phyloP scores from a whole-genome alignment of 2,888 invertebrate species.

The Melanchra persicariae region DNA sequence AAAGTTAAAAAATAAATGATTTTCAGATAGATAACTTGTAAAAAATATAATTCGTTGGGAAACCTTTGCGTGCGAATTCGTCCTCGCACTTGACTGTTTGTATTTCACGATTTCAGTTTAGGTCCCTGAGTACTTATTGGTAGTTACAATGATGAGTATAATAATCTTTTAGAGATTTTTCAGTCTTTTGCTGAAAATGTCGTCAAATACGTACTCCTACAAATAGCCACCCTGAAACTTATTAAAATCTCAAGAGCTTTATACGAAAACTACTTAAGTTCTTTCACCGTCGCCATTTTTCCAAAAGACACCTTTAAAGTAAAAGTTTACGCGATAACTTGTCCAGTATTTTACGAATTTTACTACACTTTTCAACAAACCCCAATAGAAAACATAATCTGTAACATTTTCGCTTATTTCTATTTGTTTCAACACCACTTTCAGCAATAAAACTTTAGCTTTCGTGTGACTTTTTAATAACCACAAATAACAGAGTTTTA shows the following conservation, averaged over 20 bases:
- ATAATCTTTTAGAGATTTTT: too few species aligned
- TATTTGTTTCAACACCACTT: constrained; percentile 3
- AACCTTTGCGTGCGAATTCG: too few species aligned
- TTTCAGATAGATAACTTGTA: too few species aligned
- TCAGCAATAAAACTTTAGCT: background rate
- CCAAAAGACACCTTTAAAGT: background rate
- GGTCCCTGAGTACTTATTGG: too few species aligned
- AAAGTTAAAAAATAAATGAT: too few species aligned
- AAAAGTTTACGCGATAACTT: constrained; percentile 1
- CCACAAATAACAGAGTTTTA: constrained; percentile 10
- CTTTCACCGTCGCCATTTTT: background rate
- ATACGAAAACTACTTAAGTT: background rate
- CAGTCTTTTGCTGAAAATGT: too few species aligned
- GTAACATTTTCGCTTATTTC: background rate
- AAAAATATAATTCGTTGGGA: too few species aligned
- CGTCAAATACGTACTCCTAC: background rate
- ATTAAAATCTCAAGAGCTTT: background rate
- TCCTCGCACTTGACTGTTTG: too few species aligned
- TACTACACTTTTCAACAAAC: constrained; percentile 10
- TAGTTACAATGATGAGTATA: too few species aligned
- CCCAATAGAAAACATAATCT: background rate
- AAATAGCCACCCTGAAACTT: background rate
- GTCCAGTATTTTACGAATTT: constrained; percentile 7
- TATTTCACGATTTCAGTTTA: too few species aligned
- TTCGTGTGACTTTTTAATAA: constrained; percentile 30